These are phyloP conservation scores for Chaetophractus vellerosus DNA, from an alignment of 2,797 vertebrate species.

Conservation along the genomic window DNA sequence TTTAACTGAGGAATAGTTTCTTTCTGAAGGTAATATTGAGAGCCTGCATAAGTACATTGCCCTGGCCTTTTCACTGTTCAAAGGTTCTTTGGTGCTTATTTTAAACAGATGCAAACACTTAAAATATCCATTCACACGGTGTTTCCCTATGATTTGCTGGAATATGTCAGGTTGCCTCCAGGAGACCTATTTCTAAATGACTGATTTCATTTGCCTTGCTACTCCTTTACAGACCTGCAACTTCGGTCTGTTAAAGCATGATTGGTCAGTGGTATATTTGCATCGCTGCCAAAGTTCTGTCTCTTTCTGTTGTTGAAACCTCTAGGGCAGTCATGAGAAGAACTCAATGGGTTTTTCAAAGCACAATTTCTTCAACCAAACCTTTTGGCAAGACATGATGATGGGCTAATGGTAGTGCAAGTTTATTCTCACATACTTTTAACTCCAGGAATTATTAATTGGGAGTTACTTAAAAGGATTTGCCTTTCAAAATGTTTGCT, in stretches of 20 bases:
- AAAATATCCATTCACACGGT: conserved; percentile 81
- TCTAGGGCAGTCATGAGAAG: conserved; percentile 52
- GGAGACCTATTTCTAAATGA: conserved; percentile 87
- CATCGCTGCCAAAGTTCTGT: conserved; percentile 75
- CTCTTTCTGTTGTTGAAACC: conserved; percentile 63
- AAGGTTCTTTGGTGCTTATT: conserved; percentile 79
- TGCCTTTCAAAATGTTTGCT: conserved; percentile 15
- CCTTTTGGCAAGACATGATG: conserved; percentile 51
- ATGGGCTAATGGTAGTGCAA: conserved; percentile 44
- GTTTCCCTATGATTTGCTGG: conserved; percentile 86
- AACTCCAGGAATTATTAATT: conserved; percentile 68
- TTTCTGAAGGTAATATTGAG: conserved; percentile 77
- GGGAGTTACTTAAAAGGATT: conserved; percentile 54
- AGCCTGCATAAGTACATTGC: conserved; percentile 43
- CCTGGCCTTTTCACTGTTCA: conserved; percentile 64
- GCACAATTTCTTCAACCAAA: conserved; percentile 62
- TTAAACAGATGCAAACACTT: conserved; percentile 81
- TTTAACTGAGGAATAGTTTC: conserved; percentile 68
- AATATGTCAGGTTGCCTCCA: conserved; percentile 87
- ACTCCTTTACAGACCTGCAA: conserved; percentile 79
- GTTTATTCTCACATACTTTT: conserved; percentile 63
- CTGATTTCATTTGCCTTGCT: conserved; percentile 82
- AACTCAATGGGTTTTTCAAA: conserved; percentile 74
- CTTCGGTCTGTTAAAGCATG: conserved; percentile 83
- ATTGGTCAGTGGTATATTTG: conserved; percentile 18